phyloP scores from a whole-genome alignment of 1,140 invertebrate species.

The Atta colombica region DNA sequence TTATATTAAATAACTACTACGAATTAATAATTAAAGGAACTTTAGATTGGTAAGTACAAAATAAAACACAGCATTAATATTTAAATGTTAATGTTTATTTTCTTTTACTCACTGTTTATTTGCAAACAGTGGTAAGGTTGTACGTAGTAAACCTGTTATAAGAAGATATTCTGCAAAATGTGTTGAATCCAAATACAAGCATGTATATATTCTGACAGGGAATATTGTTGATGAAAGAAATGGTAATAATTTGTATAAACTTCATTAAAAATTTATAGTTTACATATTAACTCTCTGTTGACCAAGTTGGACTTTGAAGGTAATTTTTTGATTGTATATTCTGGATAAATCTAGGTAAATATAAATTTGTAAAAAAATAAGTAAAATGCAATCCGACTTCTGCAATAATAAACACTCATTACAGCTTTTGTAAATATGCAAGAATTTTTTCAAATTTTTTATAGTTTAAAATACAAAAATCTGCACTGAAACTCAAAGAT shows the following conservation, averaged over 20 bases:
- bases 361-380: too few relatives aligned
- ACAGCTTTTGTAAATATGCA: too few relatives aligned
- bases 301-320: too few relatives aligned
- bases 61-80: not conserved
- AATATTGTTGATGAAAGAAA: conserved; percentile 76
- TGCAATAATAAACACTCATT: too few relatives aligned
- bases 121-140: conserved; percentile 74
- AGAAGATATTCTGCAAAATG: conserved; percentile 70
- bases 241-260: conserved; percentile 71
- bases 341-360: too few relatives aligned
- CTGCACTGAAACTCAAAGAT: too few relatives aligned
- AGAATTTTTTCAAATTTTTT: too few relatives aligned
- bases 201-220: conserved; percentile 79
- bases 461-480: too few relatives aligned
- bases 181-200: conserved; percentile 78
- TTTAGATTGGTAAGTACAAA: conserved; percentile 72
- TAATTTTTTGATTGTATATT: too few relatives aligned
- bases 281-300: not conserved
- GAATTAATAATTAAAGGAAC: conserved; percentile 80
- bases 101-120: too few relatives aligned
- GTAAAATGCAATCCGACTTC: too few relatives aligned
- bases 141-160: conserved; percentile 80
- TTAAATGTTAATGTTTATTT: conserved; percentile 6
- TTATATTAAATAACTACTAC: conserved; percentile 74
- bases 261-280: conserved; percentile 12